A percentile compares a stretch with the other conserved stretches of the same genome.
phyloP scores from a whole-genome alignment of 2,113 vertebrate genomes.

The Maccullochella peelii region DNA sequence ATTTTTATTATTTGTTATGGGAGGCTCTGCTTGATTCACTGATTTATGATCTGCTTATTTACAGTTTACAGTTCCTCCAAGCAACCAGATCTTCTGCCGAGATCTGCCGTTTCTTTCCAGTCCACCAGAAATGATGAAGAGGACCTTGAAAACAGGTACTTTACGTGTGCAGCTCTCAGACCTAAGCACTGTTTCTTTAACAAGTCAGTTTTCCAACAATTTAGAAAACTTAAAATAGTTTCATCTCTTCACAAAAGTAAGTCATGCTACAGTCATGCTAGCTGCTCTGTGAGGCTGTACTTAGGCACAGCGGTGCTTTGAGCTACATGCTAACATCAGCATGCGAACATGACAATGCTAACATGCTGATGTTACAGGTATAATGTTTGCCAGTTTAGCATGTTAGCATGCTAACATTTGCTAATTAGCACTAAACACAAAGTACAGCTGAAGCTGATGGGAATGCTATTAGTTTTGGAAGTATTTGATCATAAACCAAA shows the following conservation, averaged over 20 bases:
- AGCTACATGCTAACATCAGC: too few relatives aligned
- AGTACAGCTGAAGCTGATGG: too few relatives aligned
- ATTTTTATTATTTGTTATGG: background rate
- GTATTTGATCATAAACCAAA: too few relatives aligned
- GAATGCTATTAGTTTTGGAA: too few relatives aligned
- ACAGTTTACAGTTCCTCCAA: constrained; percentile 85
- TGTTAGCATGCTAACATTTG: too few relatives aligned
- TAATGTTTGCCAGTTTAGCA: too few relatives aligned
- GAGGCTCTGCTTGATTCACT: background rate
- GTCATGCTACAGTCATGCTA: too few relatives aligned
- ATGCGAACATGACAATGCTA: too few relatives aligned
- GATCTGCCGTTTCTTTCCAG: constrained; percentile 84
- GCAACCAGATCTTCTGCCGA: constrained; percentile 89
- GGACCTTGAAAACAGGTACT: constrained; percentile 77
- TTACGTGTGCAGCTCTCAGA: constrained; percentile 23
- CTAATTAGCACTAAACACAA: too few relatives aligned
- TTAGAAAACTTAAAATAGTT: background rate
- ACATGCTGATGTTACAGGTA: too few relatives aligned
- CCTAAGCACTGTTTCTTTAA: background rate
- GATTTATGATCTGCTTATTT: constrained; percentile 1
- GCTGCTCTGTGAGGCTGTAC: too few relatives aligned
- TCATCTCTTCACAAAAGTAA: background rate
- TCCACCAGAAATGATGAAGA: constrained; percentile 70
- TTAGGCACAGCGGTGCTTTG: too few relatives aligned
- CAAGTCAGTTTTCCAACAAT: background rate